phyloP scores from a whole-genome alignment of 35 echinoderm and acorn worm species.

The Chiridota heheva region DNA sequence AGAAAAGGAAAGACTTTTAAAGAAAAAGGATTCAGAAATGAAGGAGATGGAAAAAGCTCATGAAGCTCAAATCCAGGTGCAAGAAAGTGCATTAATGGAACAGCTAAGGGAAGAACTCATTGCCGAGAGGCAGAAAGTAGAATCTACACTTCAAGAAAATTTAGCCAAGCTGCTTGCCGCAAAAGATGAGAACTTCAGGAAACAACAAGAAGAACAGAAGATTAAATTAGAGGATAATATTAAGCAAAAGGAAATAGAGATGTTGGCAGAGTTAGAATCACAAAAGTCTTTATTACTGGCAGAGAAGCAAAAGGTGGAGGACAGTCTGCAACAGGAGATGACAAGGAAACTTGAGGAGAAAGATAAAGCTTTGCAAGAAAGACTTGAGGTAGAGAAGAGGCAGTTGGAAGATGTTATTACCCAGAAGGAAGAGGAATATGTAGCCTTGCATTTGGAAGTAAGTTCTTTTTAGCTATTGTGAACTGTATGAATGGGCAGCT shows the following conservation, averaged over 20 bases:
- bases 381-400: conserved; percentile 66
- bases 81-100: conserved; percentile 74
- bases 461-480: not conserved
- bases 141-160: conserved; percentile 48
- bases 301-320: conserved; percentile 79
- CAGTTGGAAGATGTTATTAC: conserved; percentile 79
- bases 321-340: conserved; percentile 81
- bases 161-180: conserved; percentile 69
- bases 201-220: conserved; percentile 59
- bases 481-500: not conserved
- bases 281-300: conserved; percentile 52
- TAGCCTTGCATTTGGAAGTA: conserved; percentile 74
- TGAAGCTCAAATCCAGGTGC: conserved; percentile 63
- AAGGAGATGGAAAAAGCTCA: conserved; percentile 61
- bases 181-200: conserved; percentile 73
- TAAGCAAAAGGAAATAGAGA: conserved; percentile 70
- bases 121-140: conserved; percentile 58
- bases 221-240: conserved; percentile 67
- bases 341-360: conserved; percentile 85
- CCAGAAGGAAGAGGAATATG: conserved; percentile 78
- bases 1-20: conserved; percentile 44
- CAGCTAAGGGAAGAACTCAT: conserved; percentile 76
- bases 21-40: conserved; percentile 65
- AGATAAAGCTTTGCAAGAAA: conserved; percentile 59
- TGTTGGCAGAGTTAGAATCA: conserved; percentile 71